Conservation (phyloP, 2,113 vertebrate genomes). For the Platysteira castanea region DNA sequence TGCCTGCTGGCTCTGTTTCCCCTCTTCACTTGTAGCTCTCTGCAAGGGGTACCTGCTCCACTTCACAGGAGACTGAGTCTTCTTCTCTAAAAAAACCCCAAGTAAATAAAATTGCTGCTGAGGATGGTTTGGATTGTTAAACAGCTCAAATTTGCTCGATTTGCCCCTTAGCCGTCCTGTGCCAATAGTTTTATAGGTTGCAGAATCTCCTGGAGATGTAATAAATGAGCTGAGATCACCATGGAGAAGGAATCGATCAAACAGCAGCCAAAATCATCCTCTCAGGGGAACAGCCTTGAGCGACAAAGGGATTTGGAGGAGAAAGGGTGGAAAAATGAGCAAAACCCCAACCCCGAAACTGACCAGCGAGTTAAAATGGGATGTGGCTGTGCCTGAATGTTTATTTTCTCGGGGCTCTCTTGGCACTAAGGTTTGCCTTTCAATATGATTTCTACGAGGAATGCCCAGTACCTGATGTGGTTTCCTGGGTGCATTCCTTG, state of each 20-base stretch:
- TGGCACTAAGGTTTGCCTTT: not conserved
- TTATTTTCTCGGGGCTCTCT: not conserved
- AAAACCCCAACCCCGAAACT: not conserved
- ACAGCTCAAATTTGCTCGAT: not conserved
- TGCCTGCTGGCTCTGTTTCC: not conserved
- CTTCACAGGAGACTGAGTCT: not conserved
- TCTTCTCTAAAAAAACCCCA: not conserved
- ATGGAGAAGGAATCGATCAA: not conserved
- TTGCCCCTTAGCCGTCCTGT: not conserved
- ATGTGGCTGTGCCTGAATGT: not conserved
- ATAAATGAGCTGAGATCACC: not conserved
- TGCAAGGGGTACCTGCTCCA: not conserved
- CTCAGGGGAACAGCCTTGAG: not conserved
- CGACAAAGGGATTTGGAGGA: not conserved
- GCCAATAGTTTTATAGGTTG: not conserved
- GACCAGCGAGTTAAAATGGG: rapidly evolving
- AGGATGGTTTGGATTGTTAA: not conserved
- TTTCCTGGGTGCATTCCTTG: not conserved
- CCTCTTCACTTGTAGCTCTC: conserved; percentile 11
- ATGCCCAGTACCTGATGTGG: rapidly evolving
- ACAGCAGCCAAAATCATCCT: not conserved
- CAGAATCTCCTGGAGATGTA: not conserved
- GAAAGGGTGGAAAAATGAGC: not conserved
- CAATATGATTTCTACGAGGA: not conserved
- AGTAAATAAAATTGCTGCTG: not conserved